Evolutionary conservation across 2,113 vertebrate genomes (phyloP).

Genomic region (Cyanoramphus novaezelandiae): DNA sequence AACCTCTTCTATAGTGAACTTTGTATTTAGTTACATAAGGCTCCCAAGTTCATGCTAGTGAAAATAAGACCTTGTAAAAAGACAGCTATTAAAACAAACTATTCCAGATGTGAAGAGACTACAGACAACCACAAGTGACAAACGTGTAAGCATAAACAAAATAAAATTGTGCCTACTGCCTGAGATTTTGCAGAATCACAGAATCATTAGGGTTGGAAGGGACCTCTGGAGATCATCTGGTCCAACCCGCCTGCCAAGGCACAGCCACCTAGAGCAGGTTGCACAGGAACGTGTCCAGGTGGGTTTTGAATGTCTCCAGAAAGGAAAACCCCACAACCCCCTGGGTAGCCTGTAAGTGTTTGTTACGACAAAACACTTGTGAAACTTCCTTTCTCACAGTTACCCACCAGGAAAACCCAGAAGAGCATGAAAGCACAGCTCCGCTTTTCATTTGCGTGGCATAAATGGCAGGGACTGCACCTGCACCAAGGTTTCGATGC

Average conservation of each 20-base stretch:
- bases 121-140: not conserved
- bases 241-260: not conserved
- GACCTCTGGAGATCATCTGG: not conserved
- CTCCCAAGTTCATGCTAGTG: not conserved
- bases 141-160: not conserved
- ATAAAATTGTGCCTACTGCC: not conserved
- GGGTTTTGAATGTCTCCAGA: not conserved
- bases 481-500: not conserved
- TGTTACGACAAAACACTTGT: not conserved
- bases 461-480: not conserved
- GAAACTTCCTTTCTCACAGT: not conserved
- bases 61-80: not conserved
- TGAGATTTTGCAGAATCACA: not conserved
- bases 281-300: not conserved
- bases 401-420: not conserved
- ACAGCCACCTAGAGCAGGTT: not conserved
- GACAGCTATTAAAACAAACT: not conserved
- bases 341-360: not conserved
- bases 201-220: not conserved
- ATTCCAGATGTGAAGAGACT: not conserved
- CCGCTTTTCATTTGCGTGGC: rapidly evolving
- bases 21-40: not conserved
- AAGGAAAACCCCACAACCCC: not conserved
- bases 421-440: not conserved
- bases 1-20: not conserved